Conservation (phyloP, 2,797 vertebrate species). For the Eidolon dupreanum region DNA sequence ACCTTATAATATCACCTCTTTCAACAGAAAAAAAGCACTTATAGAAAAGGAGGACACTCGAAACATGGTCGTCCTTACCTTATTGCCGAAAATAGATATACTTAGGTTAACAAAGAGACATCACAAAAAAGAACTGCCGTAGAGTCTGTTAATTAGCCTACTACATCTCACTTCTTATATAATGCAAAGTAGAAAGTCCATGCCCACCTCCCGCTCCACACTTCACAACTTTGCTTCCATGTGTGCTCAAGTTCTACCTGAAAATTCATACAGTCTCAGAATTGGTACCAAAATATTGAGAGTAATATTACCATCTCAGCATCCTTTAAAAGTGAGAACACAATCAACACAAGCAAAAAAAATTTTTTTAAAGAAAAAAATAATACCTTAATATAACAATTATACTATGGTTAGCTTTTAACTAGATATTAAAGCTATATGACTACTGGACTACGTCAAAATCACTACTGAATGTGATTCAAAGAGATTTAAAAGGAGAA, state of each 20-base stretch:
- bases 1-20: constrained; percentile 90
- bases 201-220: constrained; percentile 73
- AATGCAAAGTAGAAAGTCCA: constrained; percentile 68
- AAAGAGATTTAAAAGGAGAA: constrained; percentile 88
- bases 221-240: constrained; percentile 78
- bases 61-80: constrained; percentile 97
- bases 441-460: constrained; percentile 87
- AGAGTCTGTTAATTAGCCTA: constrained; percentile 90
- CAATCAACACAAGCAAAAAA: constrained; percentile 84
- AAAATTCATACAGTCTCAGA: constrained; percentile 82
- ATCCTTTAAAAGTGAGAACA: constrained; percentile 89
- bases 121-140: constrained; percentile 94
- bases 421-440: constrained; percentile 86
- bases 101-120: constrained; percentile 96
- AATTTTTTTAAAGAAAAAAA: constrained; percentile 60
- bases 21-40: constrained; percentile 98
- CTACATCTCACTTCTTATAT: constrained; percentile 85
- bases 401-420: constrained; percentile 87
- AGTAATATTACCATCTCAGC: constrained; percentile 90
- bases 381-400: constrained; percentile 86
- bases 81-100: constrained; percentile 99
- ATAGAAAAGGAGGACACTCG: constrained; percentile 96
- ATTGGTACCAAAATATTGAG: constrained; percentile 87
- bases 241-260: constrained; percentile 86
- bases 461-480: constrained; percentile 85